Evolutionary conservation across 2,888 invertebrate genomes (phyloP), one percentile per base, ranked within the genome.

Genomic region (Deilephila elpenor): DNA sequence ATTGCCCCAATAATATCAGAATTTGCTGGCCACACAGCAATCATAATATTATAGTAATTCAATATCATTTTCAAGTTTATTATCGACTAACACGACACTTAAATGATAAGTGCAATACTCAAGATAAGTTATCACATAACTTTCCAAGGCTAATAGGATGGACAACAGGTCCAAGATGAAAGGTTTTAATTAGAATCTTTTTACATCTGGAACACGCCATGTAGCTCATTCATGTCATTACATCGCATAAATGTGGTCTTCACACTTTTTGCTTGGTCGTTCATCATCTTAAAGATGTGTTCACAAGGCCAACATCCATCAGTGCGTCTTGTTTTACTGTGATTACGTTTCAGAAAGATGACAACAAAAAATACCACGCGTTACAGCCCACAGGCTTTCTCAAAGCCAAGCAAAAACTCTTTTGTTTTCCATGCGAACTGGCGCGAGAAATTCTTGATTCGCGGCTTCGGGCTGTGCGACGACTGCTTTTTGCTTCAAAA

Each of bases 361-460:
- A 62, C 61, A 72, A 67, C 67, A 51, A 67, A 67, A 67, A 67
- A 51, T 64, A 64, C 67, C 67, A 67, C 67, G 67, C 67, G 67
- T 67, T 67, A 51, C 67, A 67, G 67, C 67, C 67, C 51, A 67
- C 67, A 67, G 67, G 51, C 25, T 44, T 20, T 51, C 67, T 67
- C 67, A 67, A 67, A 67, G 72, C 64, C 56, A 59, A 67, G 72
- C 82, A 77, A 74, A 72, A 80, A 77, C 75, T 71, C 78, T 78
- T 83, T 84, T 83, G 78, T 77, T 82, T 83, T 83, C 78, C 79
- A 75, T 80, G 80, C 78, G 78, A 85, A 80, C 81, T 79, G 79
- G 77, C 77, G 78, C 79, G 78, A 78, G 74, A 81, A 84, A 80
- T 83, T 77, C 84, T 82, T 83, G 83, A 84, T 83, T 84, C 83